phyloP scores from a whole-genome alignment of 35 echinoderm and acorn worm species.

The Holothuria glaberrima region DNA sequence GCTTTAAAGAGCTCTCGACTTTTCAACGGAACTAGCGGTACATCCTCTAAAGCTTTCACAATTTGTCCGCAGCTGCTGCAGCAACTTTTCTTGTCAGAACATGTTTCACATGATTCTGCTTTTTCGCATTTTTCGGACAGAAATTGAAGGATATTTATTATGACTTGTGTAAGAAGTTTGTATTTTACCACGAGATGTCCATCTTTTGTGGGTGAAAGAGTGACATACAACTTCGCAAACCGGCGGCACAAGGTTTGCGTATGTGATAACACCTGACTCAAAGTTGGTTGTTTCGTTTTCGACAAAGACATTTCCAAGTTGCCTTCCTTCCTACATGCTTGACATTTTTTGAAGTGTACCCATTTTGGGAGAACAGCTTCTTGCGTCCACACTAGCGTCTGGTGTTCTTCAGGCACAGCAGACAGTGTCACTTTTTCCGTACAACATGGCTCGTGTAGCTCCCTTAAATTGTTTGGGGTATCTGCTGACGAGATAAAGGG shows the following conservation, averaged over 20 bases:
- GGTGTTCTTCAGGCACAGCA: neutral
- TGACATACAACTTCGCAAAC: neutral
- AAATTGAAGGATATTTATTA: neutral
- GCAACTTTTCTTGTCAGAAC: neutral
- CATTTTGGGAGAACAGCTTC: neutral
- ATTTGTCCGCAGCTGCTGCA: neutral
- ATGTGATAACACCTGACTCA: neutral
- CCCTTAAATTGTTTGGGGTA: neutral
- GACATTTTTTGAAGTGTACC: neutral
- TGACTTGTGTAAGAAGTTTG: neutral
- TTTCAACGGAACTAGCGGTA: conserved; percentile 1
- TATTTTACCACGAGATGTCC: neutral
- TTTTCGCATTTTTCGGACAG: neutral
- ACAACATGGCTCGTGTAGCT: neutral
- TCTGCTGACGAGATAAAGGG: conserved; percentile 27
- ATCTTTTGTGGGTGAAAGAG: neutral
- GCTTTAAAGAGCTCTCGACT: conserved; percentile 4
- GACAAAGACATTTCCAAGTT: neutral
- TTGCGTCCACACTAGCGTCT: neutral
- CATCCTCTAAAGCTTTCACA: neutral
- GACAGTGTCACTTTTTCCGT: neutral
- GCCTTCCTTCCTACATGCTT: neutral
- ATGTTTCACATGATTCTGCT: neutral
- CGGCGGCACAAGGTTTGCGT: neutral
- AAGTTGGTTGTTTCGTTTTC: neutral